These are phyloP conservation scores for Antennarius maculatus DNA, from an alignment of 2,797 vertebrate species.

Conservation along the genomic window DNA sequence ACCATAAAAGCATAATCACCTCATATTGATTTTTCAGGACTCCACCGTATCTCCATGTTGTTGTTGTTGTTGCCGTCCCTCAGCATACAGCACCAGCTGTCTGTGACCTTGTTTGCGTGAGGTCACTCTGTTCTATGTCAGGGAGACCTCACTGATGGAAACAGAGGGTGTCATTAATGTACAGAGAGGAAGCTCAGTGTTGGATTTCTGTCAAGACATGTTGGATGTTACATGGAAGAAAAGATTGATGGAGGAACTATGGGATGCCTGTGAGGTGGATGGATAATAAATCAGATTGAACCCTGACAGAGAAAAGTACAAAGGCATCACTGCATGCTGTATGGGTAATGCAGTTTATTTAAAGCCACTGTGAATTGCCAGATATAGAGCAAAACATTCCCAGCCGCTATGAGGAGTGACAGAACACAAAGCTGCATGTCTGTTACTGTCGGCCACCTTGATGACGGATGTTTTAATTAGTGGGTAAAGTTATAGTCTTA, in stretches of 20 bases:
- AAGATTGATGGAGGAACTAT: too few relatives aligned
- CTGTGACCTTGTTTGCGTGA: conserved; percentile 13
- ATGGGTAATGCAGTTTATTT: too few relatives aligned
- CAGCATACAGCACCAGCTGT: conserved; percentile 5
- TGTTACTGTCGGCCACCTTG: neutral
- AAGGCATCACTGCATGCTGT: too few relatives aligned
- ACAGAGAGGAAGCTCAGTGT: conserved; percentile 2
- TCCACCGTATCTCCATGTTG: neutral
- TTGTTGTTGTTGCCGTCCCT: conserved; percentile 9
- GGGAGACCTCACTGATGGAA: conserved; percentile 17
- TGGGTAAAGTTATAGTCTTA: neutral
- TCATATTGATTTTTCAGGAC: neutral
- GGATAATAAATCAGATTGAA: too few relatives aligned
- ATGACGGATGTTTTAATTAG: neutral
- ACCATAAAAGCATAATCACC: neutral
- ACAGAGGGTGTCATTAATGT: conserved; percentile 14
- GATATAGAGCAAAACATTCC: too few relatives aligned
- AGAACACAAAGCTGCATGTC: too few relatives aligned
- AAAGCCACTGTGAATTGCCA: too few relatives aligned
- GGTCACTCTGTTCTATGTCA: conserved; percentile 35
- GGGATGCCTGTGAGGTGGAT: too few relatives aligned
- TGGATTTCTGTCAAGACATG: neutral
- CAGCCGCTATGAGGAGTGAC: too few relatives aligned
- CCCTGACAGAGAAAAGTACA: too few relatives aligned
- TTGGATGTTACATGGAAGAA: too few relatives aligned